phyloP scores from a whole-genome alignment of 2,797 vertebrate genomes.

The Pagetopsis macropterus region DNA sequence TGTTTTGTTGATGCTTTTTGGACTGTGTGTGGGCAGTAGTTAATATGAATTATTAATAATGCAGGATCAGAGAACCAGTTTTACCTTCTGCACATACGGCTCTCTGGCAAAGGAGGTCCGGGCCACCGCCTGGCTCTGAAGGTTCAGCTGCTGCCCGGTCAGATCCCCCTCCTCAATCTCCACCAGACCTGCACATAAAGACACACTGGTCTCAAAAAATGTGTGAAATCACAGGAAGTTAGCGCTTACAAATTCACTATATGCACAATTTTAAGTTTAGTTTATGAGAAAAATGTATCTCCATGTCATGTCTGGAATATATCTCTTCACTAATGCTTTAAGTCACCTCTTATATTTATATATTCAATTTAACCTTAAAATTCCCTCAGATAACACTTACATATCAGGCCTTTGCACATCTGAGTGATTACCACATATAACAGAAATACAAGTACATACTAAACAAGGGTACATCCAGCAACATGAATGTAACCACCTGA shows the following conservation, averaged over 20 bases:
- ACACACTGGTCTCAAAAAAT: neutral
- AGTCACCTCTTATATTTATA: neutral
- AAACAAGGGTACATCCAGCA: neutral
- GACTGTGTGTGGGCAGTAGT: too few relatives aligned
- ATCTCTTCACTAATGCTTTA: neutral
- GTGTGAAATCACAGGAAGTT: neutral
- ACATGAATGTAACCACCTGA: conserved; percentile 80
- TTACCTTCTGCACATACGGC: conserved; percentile 91
- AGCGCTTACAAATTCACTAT: neutral
- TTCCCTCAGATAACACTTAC: neutral
- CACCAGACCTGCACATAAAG: conserved; percentile 86
- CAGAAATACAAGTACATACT: neutral
- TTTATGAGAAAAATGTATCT: neutral
- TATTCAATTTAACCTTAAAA: neutral
- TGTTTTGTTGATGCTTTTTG: neutral
- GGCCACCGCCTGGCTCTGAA: conserved; percentile 88
- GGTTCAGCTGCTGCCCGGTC: conserved; percentile 87
- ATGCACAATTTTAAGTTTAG: neutral
- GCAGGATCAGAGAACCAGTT: neutral
- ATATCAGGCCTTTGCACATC: neutral
- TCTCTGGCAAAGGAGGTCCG: conserved; percentile 93
- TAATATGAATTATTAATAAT: neutral
- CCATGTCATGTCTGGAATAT: neutral
- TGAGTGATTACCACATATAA: neutral
- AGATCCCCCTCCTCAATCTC: conserved; percentile 97